Evolutionary conservation across 2,113 vertebrate species (phyloP), one percentile per base, ranked within the genome.

Genomic region (Actinemys pallida): DNA sequence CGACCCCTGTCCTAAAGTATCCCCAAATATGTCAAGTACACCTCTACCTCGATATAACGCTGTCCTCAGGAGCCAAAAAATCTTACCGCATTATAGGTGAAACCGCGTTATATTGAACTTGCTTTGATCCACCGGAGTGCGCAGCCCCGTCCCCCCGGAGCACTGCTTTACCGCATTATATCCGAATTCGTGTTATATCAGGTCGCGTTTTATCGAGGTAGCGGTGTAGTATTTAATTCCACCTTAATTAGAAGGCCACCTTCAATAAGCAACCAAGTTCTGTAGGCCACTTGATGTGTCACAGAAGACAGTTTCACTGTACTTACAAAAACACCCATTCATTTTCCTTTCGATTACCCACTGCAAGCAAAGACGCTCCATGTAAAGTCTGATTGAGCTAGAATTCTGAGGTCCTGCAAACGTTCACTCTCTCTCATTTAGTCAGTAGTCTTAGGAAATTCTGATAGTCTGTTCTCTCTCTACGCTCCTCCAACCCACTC

Each of bases 401-500:
- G 29, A 29, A 10, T 8, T 10, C 2, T 10, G 25, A 1, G 35
- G n/a, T 2, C 54, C 5, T 27, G 19, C 24, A 93, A 52, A 27
- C 0, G n/a, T 45, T 14, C 9, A 17, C 31, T 81, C 62, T 22
- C 25, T n/a, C 16, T 53, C 1, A 13, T 3, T 35, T 22, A 14
- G 22, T 5, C 57, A 83, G n/a, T 14, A 93, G 24, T 14, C n/a
- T 7, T 8, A 10, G 6, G 45, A 45, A 81, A 62, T 62, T 14
- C 31, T 0, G 19, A 47, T 19, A 1, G 0, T 3, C 54, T 12
- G 24, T 86, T 25, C 49, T 83, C 1, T 0, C 14, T 39, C 42
- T 31, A 6, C 14, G 5, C 54, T n/a, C n/a, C 49, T 2, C 5
- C 82, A 52, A 10, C 27, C 31, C 2, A 0, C 5, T 24, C 62